Percentiles rank a stretch among this genome's conserved stretches.
Conservation (phyloP, 2,113 vertebrate species). For the Catharus bicknelli region DNA sequence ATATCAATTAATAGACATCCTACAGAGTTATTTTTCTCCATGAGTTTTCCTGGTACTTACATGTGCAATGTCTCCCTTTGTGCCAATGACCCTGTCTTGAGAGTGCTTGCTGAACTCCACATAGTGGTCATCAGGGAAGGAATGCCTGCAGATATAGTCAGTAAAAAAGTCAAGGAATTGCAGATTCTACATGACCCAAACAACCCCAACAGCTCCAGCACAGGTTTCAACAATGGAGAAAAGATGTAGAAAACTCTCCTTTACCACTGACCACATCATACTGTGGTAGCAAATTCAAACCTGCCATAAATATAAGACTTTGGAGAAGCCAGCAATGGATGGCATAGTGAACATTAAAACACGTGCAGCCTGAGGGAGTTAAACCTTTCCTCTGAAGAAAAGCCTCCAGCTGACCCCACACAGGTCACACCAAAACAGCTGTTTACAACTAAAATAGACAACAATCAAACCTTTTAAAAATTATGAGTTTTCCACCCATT, state of each 20-base stretch:
- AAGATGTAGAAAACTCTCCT: not conserved
- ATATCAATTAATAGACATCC: not conserved
- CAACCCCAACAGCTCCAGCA: not conserved
- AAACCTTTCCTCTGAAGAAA: not conserved
- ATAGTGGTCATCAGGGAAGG: conserved; percentile 96
- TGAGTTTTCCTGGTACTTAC: conserved; percentile 70
- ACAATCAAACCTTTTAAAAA: not conserved
- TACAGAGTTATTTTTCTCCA: not conserved
- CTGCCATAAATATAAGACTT: not conserved
- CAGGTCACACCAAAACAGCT: not conserved
- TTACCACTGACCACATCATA: not conserved
- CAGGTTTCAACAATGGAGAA: not conserved
- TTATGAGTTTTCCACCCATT: not conserved
- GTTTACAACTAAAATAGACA: not conserved
- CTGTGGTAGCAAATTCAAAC: not conserved
- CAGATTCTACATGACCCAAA: not conserved
- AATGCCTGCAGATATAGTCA: conserved; percentile 82
- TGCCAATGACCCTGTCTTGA: conserved; percentile 97
- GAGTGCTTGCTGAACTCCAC: conserved; percentile 99
- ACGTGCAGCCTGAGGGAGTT: rapidly evolving
- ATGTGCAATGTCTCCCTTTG: conserved; percentile 94
- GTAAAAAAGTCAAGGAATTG: not conserved
- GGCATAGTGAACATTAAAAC: not conserved
- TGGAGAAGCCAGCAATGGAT: not conserved
- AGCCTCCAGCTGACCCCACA: not conserved